Evolutionary conservation across 1,140 invertebrate species (phyloP), one percentile per base, ranked within the genome.

Genomic region (Chymomyza costata): DNA sequence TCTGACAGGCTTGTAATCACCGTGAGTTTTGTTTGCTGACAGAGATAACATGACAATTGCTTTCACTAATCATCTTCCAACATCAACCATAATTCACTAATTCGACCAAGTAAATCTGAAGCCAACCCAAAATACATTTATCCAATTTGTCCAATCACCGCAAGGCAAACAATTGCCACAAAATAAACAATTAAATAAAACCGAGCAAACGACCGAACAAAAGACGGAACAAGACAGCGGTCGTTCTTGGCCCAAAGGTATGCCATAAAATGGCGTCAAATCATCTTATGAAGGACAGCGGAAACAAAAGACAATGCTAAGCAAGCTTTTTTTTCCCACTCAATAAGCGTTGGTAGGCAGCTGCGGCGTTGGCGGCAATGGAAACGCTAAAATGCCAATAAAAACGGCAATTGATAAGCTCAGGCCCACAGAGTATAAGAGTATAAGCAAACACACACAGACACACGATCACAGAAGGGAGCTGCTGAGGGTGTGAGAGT

Each of bases 361-460:
- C 40, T 17, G 13, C 13, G 46, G 52, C 56, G 19, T n/a, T n/a
- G n/a, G n/a, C n/a, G n/a, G n/a, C 25, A 28, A 28, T 28, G 10
- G 50, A 21, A 59, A 48, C 53, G 71, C 58, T 46, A 60, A 78
- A 80, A 78, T 80, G 71, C 50, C 71, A 78, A 78, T 78, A 78
- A 78, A 76, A 80, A 64, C 55, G 64, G 71, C 71, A 78, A 78
- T 80, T 78, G 71, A 78, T 78, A 80, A 78, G 73, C 70, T 62
- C 44, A 64, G 53, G 53, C 47, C 45, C 62, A 57, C 71, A 73
- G 66, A 76, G 10, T 28, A 28, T 6, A n/a, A 28, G 10, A 5
- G 25, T 6, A 73, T 80, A 78, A 64, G 71, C 73, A 64, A 78
- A 67, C 67, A 76, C 8, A 34, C 32, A 53, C 54, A 45, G 43